These are phyloP conservation scores for Mesembrinibis cayennensis DNA, from an alignment of 2,113 vertebrate genomes.

Conservation along the genomic window DNA sequence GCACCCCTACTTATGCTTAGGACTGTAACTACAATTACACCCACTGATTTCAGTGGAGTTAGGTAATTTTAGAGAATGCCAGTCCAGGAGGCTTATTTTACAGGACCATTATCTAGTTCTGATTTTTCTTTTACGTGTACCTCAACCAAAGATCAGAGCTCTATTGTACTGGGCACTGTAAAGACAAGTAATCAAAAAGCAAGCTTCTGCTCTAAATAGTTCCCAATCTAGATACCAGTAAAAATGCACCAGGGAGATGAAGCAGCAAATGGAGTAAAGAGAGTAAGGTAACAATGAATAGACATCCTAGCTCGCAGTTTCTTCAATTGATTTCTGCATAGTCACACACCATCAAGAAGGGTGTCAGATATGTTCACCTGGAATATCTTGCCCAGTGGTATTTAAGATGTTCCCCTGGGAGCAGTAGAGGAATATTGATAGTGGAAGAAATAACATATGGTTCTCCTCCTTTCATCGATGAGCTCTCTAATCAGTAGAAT, in stretches of 20 bases:
- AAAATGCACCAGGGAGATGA: not conserved
- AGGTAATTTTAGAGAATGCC: not conserved
- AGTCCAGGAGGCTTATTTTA: not conserved
- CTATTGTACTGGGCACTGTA: not conserved
- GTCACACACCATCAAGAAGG: not conserved
- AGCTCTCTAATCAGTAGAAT: not conserved
- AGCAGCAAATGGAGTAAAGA: not conserved
- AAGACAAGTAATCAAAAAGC: conserved; percentile 22
- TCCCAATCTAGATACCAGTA: not conserved
- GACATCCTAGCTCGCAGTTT: not conserved
- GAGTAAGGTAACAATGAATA: not conserved
- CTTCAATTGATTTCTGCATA: not conserved
- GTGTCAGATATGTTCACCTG: not conserved
- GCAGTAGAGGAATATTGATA: not conserved
- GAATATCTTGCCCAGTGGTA: not conserved
- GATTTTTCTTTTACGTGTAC: conserved; percentile 6
- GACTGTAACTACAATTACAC: not conserved
- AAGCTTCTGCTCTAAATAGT: not conserved
- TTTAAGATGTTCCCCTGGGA: not conserved
- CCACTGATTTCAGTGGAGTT: not conserved
- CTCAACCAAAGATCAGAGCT: not conserved
- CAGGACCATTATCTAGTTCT: not conserved
- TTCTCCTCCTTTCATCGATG: not conserved
- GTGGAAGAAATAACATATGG: not conserved
- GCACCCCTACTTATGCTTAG: not conserved